Evolutionary conservation across 1,140 invertebrate species (phyloP).

Genomic region (Zaprionus africanus): DNA sequence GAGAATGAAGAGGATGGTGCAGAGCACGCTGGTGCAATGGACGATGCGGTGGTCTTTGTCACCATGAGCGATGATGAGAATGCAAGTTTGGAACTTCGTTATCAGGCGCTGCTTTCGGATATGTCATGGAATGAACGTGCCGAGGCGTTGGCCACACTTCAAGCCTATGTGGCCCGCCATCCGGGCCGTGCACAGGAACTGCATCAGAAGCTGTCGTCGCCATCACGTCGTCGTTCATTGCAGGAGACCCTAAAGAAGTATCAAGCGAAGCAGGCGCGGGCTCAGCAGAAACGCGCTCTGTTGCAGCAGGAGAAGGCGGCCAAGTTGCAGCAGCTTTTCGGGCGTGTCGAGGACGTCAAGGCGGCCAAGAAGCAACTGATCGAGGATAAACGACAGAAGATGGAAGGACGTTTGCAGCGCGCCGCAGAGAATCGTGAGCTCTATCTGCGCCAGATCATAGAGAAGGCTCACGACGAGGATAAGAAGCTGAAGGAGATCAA

Average conservation of each 20-base stretch:
- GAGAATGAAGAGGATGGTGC: constrained; percentile 65
- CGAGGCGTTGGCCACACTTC: constrained; percentile 90
- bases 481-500: constrained; percentile 98
- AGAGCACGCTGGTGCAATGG: constrained; percentile 25
- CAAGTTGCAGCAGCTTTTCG: constrained; percentile 93
- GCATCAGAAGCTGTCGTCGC: constrained; percentile 96
- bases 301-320: constrained; percentile 93
- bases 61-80: constrained; percentile 77
- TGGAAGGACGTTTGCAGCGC: constrained; percentile 93
- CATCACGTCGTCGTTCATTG: constrained; percentile 92
- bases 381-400: constrained; percentile 92
- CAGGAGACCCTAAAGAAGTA: constrained; percentile 92
- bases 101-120: constrained; percentile 90
- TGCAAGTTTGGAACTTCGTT: constrained; percentile 86
- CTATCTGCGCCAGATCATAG: constrained; percentile 91
- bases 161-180: constrained; percentile 91
- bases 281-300: constrained; percentile 91
- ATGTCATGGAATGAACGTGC: constrained; percentile 92
- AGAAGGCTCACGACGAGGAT: constrained; percentile 98
- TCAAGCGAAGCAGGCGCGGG: constrained; percentile 95
- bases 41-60: constrained; percentile 71
- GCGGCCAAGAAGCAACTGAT: constrained; percentile 93
- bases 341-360: constrained; percentile 96
- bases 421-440: constrained; percentile 96
- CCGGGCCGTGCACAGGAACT: constrained; percentile 95